Evolutionary conservation across 1,140 invertebrate species (phyloP), one percentile per base, ranked within the genome.

Genomic region (Leptopilina boulardi): DNA sequence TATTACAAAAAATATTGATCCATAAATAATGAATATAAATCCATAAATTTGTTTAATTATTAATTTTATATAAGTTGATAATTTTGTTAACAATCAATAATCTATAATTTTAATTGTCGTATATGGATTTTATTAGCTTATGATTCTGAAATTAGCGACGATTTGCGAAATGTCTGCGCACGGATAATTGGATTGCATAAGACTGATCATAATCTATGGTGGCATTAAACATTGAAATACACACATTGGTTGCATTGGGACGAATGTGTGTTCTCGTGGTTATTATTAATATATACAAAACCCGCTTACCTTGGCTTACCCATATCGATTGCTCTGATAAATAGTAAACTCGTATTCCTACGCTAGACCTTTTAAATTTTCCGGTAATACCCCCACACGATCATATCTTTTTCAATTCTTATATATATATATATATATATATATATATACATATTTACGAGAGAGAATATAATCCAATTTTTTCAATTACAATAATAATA

Each of bases 281-380:
- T 83, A 82, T 84, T 86, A 84, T 87, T 89, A 87, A 88, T 87
- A 86, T 83, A 86, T 83, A 80, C 74, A 26, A 80, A 82, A 89
- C 85, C 84, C 73, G 88, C 80, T 89, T 79, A 82, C 89, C 88
- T 90, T 90, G 89, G 85, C 82, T 87, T 77, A 80, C 84, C 83
- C 83, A 85, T 88, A 88, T 89, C 86, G 85, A 89, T 88, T 84
- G 80, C 82, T 42, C 71, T 77, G 85, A 84, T 85, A 87, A 86
- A 86, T 83, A 83, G 87, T 87, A 87, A 88, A 88, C 79, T 80
- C 80, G 77, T 82, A 84, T 78, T 66, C 70, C 82, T 80, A 82
- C 71, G 75, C 73, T 34, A 30, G 42, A 77, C 77, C 70, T 70
- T 70, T n/a, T 74, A 76, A 72, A 80, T 77, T 77, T 66, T 66